Base-by-base conservation (phyloP, 2,113 vertebrate species). In the Sander lucioperca region DNA sequence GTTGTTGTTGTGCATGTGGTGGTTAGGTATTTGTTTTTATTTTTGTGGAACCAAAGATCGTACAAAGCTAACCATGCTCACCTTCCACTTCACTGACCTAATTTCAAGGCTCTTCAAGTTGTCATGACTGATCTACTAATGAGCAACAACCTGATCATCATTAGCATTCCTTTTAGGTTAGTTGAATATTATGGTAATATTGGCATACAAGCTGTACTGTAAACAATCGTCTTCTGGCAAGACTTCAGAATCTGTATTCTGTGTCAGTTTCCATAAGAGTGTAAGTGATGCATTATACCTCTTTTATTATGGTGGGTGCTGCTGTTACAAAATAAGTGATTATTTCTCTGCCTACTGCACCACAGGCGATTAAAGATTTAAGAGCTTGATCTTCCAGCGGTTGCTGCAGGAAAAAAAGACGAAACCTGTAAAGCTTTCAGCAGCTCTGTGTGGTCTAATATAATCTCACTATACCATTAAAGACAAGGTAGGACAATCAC, bases 311-410 rank as follows among this genome's bases (percentile, higher is more conserved):
- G 30, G 78, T 25, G 71, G 76, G 23, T 84, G 80, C 86, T 86
- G 83, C 85, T 86, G 58, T 82, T 86, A 89, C 78, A 94, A 92
- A 93, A 91, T 85, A 89, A 91, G 87, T 82, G 89, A 92, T 94
- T 92, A 94, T 93, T 94, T 89, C 76, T 76, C 65, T 85, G 88
- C 83, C 82, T 83, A 8, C 78, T 79, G 90, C 88, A 89, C 78
- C 90, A 73, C 84, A 92, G 93, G 89, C 93, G 89, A 94, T 95
- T 93, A 93, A 94, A 93, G 91, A 93, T 94, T 92, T 87, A 92
- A 90, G 87, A 86, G 83, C 79, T 77, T 68, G 74, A 90, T 91
- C 88, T 84, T 91, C 77, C 77, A 86, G 74, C 65, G 64, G 86
- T 85, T 76, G 79, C 90, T 86, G 78, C 70, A 61, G 82, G 56